A percentile compares a stretch with the other conserved stretches of the same genome.
Evolutionary conservation across 2,113 vertebrate genomes (phyloP).

Genomic region (Siniperca chuatsi): DNA sequence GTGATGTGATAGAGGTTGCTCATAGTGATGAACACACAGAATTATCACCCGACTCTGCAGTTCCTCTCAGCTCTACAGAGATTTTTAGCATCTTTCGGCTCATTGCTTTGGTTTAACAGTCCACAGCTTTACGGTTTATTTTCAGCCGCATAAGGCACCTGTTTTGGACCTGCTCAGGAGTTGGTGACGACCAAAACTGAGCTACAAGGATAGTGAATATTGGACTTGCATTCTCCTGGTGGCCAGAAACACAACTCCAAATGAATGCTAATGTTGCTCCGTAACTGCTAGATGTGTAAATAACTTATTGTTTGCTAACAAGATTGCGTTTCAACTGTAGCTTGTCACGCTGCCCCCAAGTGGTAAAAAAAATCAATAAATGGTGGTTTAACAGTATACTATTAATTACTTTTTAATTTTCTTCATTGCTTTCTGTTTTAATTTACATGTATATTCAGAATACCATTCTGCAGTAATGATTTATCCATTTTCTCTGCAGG

Average conservation of each 20-base stretch:
- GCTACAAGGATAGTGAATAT: not conserved
- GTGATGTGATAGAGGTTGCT: not conserved
- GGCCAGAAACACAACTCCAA: not conserved
- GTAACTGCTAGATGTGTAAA: not conserved
- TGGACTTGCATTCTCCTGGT: not conserved
- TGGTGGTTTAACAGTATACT: no score
- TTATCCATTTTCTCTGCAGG: not conserved
- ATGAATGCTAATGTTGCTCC: not conserved
- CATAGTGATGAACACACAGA: not conserved
- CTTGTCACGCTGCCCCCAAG: no score
- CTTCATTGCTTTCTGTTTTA: no score
- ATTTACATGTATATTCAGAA: not conserved
- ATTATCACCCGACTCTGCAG: not conserved
- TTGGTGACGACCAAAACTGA: not conserved
- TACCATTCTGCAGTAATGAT: not conserved
- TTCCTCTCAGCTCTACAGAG: not conserved
- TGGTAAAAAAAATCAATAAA: no score
- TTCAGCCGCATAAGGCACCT: fast-evolving
- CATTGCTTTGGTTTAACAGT: not conserved
- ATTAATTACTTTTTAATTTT: no score
- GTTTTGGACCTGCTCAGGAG: not conserved
- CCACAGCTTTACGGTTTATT: not conserved
- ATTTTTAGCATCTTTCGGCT: not conserved
- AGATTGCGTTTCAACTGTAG: no score
- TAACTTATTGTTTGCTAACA: not conserved